Conservation (phyloP, 1,140 invertebrate species). For the Drosophila neocordata region DNA sequence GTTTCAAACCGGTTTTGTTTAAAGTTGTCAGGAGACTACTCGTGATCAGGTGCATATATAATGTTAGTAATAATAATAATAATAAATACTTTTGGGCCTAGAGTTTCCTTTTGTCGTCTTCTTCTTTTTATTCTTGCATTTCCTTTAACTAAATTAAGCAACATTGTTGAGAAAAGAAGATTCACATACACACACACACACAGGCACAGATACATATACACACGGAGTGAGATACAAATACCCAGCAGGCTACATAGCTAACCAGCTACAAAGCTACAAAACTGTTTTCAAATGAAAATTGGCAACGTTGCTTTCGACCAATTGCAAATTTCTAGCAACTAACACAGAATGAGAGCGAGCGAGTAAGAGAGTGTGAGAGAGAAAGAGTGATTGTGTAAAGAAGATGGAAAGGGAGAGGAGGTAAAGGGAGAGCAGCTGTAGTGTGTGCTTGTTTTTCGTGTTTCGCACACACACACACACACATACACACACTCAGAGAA, state of each 20-base stretch:
- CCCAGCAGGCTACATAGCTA: constrained; percentile 44
- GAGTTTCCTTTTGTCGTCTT: background rate
- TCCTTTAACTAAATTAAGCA: constrained; percentile 61
- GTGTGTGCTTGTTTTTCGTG: constrained; percentile 66
- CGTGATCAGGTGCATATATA: constrained; percentile 63
- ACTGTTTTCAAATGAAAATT: constrained; percentile 46
- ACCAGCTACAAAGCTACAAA: constrained; percentile 48
- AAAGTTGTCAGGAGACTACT: constrained; percentile 7
- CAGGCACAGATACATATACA: constrained; percentile 11
- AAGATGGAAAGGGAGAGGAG: background rate
- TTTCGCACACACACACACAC: constrained; percentile 47
- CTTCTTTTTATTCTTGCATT: background rate
- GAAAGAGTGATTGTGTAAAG: background rate
- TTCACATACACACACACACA: constrained; percentile 3
- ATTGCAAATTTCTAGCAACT: constrained; percentile 62
- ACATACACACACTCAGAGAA: constrained; percentile 34
- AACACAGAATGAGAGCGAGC: constrained; percentile 27
- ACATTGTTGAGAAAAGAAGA: constrained; percentile 52
- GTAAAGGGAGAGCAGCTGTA: constrained; percentile 66
- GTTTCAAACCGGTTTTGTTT: constrained; percentile 69
- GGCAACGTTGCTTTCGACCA: constrained; percentile 53
- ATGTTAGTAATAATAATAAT: constrained; percentile 22
- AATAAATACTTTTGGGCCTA: constrained; percentile 11
- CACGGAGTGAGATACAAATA: constrained; percentile 4
- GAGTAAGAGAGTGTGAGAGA: background rate